Evolutionary conservation across 2,888 invertebrate genomes (phyloP).

Genomic region (Mythimna ferrago): DNA sequence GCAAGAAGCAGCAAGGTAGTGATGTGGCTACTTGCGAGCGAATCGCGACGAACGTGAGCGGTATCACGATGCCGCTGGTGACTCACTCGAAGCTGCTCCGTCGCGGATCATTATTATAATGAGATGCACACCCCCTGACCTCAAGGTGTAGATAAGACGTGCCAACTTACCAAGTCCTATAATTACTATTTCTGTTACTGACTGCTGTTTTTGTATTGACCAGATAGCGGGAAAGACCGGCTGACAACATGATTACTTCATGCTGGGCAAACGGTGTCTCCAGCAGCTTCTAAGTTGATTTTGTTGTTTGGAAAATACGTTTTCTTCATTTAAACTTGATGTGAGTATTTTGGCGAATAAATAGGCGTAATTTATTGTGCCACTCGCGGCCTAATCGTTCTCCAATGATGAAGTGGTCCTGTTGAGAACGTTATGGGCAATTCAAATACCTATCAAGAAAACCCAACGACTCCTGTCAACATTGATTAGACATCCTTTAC

Average conservation of each 20-base stretch:
- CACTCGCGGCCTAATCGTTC: neutral
- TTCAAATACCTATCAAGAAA: constrained; percentile 22
- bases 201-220: constrained; percentile 44
- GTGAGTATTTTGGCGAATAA: neutral
- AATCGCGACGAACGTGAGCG: constrained; percentile 72
- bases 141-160: constrained; percentile 73
- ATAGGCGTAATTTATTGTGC: neutral
- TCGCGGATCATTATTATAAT: constrained; percentile 76
- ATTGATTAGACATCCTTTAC: constrained; percentile 62
- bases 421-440: neutral
- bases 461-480: constrained; percentile 53
- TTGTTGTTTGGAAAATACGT: constrained; percentile 31
- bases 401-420: neutral
- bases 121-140: constrained; percentile 75
- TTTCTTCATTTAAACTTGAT: constrained; percentile 1
- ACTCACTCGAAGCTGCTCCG: constrained; percentile 68
- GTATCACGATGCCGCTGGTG: constrained; percentile 75
- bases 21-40: constrained; percentile 42
- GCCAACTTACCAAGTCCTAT: constrained; percentile 74
- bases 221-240: constrained; percentile 24
- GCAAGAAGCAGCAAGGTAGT: constrained; percentile 55
- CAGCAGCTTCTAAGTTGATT: constrained; percentile 5
- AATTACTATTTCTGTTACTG: constrained; percentile 70
- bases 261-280: constrained; percentile 30
- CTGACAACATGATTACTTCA: constrained; percentile 41